Evolutionary conservation across 2,888 invertebrate species (phyloP).

Genomic region (Creontiades dilutus): DNA sequence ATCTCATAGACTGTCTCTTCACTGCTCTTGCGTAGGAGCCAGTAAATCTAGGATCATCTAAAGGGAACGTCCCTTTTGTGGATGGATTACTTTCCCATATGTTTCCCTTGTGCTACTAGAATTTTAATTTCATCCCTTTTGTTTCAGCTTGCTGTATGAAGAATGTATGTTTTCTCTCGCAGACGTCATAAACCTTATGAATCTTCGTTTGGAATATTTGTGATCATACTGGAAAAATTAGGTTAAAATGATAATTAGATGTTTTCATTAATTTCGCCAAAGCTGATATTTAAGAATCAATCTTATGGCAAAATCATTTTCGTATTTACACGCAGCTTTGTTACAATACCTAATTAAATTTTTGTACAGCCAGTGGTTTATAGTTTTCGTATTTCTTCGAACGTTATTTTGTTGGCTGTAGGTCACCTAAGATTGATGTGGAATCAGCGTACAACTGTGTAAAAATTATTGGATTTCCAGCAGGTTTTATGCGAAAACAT

Average conservation of each 20-base stretch:
- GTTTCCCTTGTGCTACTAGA: too few relatives aligned
- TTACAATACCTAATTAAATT: slow-evolving; percentile 5
- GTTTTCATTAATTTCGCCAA: not conserved
- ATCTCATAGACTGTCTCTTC: too few relatives aligned
- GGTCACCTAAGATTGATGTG: not conserved
- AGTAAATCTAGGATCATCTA: too few relatives aligned
- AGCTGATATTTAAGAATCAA: not conserved
- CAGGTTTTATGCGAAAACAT: too few relatives aligned
- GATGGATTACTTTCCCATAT: too few relatives aligned
- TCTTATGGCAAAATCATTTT: not conserved
- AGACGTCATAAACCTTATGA: not conserved
- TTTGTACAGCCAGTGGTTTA: not conserved
- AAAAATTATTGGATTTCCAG: too few relatives aligned
- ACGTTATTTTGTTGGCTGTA: not conserved
- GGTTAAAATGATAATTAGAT: slow-evolving; percentile 9
- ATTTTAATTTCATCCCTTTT: not conserved
- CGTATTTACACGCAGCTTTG: slow-evolving; percentile 39
- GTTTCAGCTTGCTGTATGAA: not conserved
- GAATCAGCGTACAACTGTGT: not conserved
- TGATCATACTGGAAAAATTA: not conserved
- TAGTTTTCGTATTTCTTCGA: not conserved
- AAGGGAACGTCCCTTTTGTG: too few relatives aligned
- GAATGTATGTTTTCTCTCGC: not conserved
- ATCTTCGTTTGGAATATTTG: not conserved
- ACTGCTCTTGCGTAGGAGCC: too few relatives aligned